phyloP scores from a whole-genome alignment of 2,113 vertebrate species.

The Gorsachius goisagi region DNA sequence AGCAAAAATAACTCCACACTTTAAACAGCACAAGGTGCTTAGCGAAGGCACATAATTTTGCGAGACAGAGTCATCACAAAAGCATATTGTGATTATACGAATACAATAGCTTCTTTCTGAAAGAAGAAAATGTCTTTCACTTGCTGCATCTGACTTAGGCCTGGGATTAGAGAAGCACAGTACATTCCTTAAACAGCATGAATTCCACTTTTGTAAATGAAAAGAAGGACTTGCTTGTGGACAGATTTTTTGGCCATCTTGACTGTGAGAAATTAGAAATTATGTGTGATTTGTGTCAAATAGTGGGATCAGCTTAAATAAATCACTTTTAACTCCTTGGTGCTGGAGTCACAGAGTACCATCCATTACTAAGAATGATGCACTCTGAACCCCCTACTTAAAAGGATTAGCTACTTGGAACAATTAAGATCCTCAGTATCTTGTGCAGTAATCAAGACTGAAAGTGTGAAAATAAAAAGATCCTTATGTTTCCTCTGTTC shows the following conservation, averaged over 20 bases:
- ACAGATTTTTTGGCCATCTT: neutral
- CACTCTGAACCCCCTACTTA: neutral
- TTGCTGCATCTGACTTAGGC: neutral
- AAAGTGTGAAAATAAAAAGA: neutral
- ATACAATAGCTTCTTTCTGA: slow-evolving; percentile 33
- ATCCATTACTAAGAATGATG: neutral
- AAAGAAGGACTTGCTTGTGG: neutral
- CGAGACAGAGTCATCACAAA: neutral
- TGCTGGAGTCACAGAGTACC: neutral
- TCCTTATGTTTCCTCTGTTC: neutral
- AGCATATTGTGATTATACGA: neutral
- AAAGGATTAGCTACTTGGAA: neutral
- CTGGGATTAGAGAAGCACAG: slow-evolving; percentile 37
- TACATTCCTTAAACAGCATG: slow-evolving; percentile 9
- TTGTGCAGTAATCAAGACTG: neutral
- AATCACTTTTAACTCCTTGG: slow-evolving; percentile 5
- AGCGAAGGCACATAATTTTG: slow-evolving; percentile 8
- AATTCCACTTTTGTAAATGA: slow-evolving; percentile 1
- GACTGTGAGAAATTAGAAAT: slow-evolving; percentile 14
- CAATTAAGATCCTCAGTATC: neutral
- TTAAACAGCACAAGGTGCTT: neutral
- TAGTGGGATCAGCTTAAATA: neutral
- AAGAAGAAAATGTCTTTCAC: slow-evolving; percentile 1
- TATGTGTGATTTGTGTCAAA: neutral
- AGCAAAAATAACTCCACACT: neutral